These are phyloP conservation scores for Drosophila suboccidentalis DNA, from an alignment of 2,888 invertebrate species.

Conservation along the genomic window DNA sequence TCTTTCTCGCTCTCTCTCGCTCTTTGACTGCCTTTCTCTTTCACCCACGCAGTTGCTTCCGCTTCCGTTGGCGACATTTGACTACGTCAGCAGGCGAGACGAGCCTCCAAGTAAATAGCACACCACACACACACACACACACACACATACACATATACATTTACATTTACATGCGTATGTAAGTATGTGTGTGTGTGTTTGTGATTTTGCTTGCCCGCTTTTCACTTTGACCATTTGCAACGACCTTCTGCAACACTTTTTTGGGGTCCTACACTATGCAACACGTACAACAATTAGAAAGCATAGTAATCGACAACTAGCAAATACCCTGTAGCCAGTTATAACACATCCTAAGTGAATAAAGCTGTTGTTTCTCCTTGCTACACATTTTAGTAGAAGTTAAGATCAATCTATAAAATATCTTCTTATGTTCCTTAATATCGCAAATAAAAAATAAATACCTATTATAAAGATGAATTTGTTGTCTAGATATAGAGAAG, in stretches of 20 bases:
- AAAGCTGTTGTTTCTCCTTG: too few relatives aligned
- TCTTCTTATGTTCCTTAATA: not conserved
- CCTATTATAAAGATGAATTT: too few relatives aligned
- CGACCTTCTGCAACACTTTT: constrained; percentile 59
- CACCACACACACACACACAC: constrained; percentile 29
- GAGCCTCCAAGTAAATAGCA: constrained; percentile 79
- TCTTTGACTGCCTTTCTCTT: constrained; percentile 13
- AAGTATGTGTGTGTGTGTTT: constrained; percentile 10
- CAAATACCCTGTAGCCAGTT: not conserved
- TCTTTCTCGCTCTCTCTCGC: constrained; percentile 23
- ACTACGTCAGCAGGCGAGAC: constrained; percentile 77
- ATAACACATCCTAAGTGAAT: too few relatives aligned
- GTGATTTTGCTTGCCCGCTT: constrained; percentile 5
- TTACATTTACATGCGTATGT: not conserved
- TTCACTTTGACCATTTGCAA: constrained; percentile 30
- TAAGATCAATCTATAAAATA: too few relatives aligned
- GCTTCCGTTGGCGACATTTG: constrained; percentile 53
- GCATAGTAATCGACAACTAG: not conserved
- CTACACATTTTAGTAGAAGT: too few relatives aligned
- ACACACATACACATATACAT: constrained; percentile 33
- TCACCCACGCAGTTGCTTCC: constrained; percentile 29
- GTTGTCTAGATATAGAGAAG: too few relatives aligned
- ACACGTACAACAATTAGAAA: constrained; percentile 15
- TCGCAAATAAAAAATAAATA: too few relatives aligned
- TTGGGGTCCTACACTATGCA: constrained; percentile 36